Conservation (phyloP, 2,797 vertebrate species). For the Leptodactylus fallax region DNA sequence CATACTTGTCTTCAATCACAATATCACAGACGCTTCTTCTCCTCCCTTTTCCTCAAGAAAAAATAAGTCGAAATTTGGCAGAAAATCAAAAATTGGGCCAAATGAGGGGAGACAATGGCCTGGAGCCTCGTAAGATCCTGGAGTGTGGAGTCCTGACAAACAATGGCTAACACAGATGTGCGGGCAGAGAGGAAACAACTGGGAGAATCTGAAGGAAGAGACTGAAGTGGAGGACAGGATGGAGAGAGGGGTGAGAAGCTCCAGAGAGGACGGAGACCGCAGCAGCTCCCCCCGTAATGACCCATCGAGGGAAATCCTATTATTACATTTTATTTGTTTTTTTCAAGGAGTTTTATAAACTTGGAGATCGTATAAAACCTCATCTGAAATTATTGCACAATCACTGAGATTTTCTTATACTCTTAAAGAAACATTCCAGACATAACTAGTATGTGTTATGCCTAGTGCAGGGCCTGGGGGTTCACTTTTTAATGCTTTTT, state of each 20-base stretch:
- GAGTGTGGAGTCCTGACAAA: neutral
- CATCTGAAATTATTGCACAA: neutral
- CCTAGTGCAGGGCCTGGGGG: too few species aligned
- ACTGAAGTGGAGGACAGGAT: neutral
- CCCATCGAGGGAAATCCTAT: neutral
- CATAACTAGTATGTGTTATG: too few species aligned
- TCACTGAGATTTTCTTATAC: neutral
- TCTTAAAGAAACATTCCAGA: too few species aligned
- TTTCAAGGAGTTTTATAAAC: neutral
- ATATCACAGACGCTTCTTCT: neutral
- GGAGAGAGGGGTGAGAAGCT: neutral
- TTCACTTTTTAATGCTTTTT: too few species aligned
- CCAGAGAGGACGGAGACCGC: too few species aligned
- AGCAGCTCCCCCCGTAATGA: neutral
- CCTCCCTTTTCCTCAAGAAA: neutral
- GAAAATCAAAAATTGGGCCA: neutral
- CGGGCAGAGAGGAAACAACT: constrained; percentile 5
- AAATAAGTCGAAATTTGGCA: constrained; percentile 7
- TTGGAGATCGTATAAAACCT: neutral
- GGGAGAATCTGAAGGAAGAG: constrained; percentile 5
- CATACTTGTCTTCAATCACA: neutral
- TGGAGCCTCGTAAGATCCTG: neutral
- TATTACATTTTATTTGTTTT: neutral
- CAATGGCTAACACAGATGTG: constrained; percentile 30
- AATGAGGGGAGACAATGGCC: constrained; percentile 1